Percentiles rank a stretch among this genome's conserved stretches.
Conservation (phyloP, 2,113 vertebrate genomes). For the Thunnus thynnus region DNA sequence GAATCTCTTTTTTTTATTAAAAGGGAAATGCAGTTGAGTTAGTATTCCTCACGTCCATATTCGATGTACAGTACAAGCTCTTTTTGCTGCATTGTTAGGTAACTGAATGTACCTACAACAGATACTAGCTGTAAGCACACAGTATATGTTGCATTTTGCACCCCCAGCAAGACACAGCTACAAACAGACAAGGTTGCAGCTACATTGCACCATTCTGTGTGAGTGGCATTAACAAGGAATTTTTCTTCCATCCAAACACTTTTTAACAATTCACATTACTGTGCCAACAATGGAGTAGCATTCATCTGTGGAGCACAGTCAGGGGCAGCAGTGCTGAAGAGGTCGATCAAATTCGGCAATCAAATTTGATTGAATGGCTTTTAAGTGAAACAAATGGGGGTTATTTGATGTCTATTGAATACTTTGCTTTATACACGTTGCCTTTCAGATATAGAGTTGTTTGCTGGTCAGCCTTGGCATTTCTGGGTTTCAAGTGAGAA, state of each 20-base stretch:
- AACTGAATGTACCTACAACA: not conserved
- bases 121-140: not conserved
- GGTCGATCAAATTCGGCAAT: conserved; percentile 13
- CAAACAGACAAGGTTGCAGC: conserved; percentile 45
- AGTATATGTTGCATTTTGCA: not conserved
- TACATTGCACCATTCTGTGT: conserved; percentile 51
- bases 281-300: conserved; percentile 24
- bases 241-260: conserved; percentile 35
- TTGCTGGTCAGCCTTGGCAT: not conserved
- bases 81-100: conserved; percentile 9
- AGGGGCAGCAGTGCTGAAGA: conserved; percentile 30
- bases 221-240: conserved; percentile 32
- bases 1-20: not conserved
- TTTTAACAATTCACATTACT: conserved; percentile 52
- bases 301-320: conserved; percentile 32
- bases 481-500: not conserved
- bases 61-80: not conserved
- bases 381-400: conserved; percentile 19
- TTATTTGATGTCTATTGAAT: not conserved
- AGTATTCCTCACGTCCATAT: not conserved
- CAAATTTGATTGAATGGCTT: conserved; percentile 19
- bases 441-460: not conserved
- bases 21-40: not conserved
- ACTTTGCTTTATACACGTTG: not conserved
- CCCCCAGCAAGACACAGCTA: not conserved